Evolutionary conservation across 2,888 invertebrate genomes (phyloP).

Genomic region (Brachypterus glaber): DNA sequence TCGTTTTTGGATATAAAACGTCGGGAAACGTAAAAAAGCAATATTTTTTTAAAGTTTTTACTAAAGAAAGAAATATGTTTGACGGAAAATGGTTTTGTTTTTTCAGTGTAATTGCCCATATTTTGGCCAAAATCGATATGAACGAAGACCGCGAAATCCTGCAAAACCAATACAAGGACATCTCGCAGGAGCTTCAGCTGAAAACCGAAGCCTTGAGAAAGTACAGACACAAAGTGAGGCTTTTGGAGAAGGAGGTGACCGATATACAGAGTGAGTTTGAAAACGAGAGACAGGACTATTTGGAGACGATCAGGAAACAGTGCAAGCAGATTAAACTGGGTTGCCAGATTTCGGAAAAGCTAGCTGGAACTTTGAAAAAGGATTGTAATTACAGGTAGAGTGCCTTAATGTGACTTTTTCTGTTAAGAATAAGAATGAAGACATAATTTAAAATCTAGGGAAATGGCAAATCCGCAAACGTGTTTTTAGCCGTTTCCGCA

Average conservation of each 20-base stretch:
- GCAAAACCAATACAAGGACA: slow-evolving; percentile 66
- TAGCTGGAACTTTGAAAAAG: slow-evolving; percentile 58
- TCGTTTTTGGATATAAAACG: too few relatives aligned
- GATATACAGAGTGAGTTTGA: slow-evolving; percentile 78
- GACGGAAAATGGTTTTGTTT: too few relatives aligned
- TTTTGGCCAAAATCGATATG: slow-evolving; percentile 50
- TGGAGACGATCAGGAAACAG: slow-evolving; percentile 69
- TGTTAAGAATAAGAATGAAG: too few relatives aligned
- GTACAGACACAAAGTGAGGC: slow-evolving; percentile 55
- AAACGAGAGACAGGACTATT: slow-evolving; percentile 68
- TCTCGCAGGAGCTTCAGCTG: slow-evolving; percentile 65
- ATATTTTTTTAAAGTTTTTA: too few relatives aligned
- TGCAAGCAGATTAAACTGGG: slow-evolving; percentile 59
- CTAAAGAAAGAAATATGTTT: too few relatives aligned
- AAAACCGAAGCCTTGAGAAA: slow-evolving; percentile 59
- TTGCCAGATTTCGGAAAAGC: slow-evolving; percentile 54
- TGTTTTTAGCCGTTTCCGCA: too few relatives aligned
- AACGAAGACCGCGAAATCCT: slow-evolving; percentile 61
- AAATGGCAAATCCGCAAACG: too few relatives aligned
- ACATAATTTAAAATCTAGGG: too few relatives aligned
- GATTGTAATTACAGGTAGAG: slow-evolving; percentile 61
- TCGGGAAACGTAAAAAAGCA: too few relatives aligned
- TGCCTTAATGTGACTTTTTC: too few relatives aligned
- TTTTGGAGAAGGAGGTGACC: slow-evolving; percentile 60
- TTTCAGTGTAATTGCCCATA: slow-evolving; percentile 47